A percentile compares a stretch with the other conserved stretches of the same genome.
These are phyloP conservation scores for Allophyes oxyacanthae DNA, from an alignment of 2,888 invertebrate genomes.

Conservation along the genomic window DNA sequence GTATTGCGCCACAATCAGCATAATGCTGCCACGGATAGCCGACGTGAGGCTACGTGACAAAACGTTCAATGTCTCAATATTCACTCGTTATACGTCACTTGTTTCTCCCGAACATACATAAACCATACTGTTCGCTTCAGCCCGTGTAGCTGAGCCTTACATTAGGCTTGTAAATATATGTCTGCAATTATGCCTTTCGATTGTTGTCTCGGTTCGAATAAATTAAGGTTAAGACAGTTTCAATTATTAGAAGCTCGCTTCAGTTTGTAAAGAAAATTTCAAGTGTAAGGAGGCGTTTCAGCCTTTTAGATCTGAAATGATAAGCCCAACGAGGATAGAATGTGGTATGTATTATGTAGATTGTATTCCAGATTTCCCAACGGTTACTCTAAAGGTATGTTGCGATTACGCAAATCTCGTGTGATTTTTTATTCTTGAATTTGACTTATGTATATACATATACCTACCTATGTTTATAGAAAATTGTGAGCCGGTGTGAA, in stretches of 20 bases:
- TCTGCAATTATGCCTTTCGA: not conserved
- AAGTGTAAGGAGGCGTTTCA: conserved; percentile 18
- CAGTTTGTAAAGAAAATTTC: conserved; percentile 29
- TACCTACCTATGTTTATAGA: too few species aligned
- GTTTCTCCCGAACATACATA: conserved; percentile 38
- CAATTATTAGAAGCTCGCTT: conserved; percentile 14
- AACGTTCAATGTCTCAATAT: conserved; percentile 72
- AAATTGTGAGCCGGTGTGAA: too few species aligned
- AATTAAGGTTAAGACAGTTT: too few species aligned
- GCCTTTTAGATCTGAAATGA: conserved; percentile 26
- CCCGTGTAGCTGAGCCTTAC: not conserved
- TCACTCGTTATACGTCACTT: conserved; percentile 62
- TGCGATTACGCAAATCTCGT: too few species aligned
- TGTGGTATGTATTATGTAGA: conserved; percentile 28
- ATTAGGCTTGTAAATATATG: not conserved
- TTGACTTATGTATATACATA: too few species aligned
- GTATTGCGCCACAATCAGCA: conserved; percentile 73
- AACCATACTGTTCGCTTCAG: conserved; percentile 18
- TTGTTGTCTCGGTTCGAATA: too few species aligned
- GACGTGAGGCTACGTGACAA: conserved; percentile 74
- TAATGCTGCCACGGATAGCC: conserved; percentile 74
- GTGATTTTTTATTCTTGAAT: too few species aligned
- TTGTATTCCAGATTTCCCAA: too few species aligned
- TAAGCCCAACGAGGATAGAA: conserved; percentile 30
- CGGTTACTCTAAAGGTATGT: too few species aligned